A percentile compares a stretch with the other conserved stretches of the same genome.
Conservation (phyloP, 2,113 vertebrate genomes). For the Eptesicus fuscus region DNA sequence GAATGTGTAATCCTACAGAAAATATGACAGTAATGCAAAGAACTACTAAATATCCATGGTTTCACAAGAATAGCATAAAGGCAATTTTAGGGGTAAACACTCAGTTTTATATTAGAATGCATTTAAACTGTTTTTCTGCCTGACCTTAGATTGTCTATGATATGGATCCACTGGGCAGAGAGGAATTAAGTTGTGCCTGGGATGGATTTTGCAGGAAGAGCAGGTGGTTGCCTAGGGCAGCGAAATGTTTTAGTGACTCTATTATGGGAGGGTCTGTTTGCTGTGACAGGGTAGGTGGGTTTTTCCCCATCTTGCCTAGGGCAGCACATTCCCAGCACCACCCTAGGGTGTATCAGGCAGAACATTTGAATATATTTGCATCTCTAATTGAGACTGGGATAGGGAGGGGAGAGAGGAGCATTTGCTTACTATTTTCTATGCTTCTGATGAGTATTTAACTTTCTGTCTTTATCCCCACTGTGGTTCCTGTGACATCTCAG, state of each 20-base stretch:
- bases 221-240: constrained; percentile 63
- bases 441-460: background rate
- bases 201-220: background rate
- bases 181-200: background rate
- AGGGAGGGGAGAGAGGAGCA: background rate
- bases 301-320: constrained; percentile 32
- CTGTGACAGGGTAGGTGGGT: background rate
- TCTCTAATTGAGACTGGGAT: background rate
- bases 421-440: background rate
- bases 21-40: background rate
- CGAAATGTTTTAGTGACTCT: constrained; percentile 42
- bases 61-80: background rate
- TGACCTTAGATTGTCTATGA: background rate
- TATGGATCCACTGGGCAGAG: background rate
- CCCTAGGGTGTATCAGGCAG: background rate
- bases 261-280: constrained; percentile 17
- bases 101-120: background rate
- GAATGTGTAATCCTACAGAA: background rate
- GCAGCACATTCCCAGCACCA: constrained; percentile 34
- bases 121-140: background rate
- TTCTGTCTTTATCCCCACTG: accelerated
- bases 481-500: accelerated
- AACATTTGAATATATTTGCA: constrained; percentile 34
- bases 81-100: no score
- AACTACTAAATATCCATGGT: background rate